A percentile compares a stretch with the other conserved stretches of the same genome.
These are phyloP conservation scores for Parnassius mnemosyne DNA, from an alignment of 2,888 invertebrate genomes.

Conservation along the genomic window DNA sequence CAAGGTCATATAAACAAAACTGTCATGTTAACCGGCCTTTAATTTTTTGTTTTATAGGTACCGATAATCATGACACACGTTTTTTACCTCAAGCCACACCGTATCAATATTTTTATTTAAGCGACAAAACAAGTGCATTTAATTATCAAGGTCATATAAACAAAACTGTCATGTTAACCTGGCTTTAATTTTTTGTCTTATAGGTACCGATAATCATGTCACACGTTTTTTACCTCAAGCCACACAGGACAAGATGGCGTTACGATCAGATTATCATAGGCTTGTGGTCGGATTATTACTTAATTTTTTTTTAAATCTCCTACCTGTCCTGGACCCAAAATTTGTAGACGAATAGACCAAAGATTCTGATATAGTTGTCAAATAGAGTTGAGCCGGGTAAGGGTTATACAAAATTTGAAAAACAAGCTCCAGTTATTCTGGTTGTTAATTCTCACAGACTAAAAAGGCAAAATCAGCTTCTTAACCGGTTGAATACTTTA, in stretches of 20 bases:
- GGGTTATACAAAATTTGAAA: not conserved
- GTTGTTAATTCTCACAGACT: slow-evolving; percentile 58
- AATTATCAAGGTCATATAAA: too few relatives aligned
- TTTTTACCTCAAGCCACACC: slow-evolving; percentile 76
- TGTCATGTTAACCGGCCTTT: slow-evolving; percentile 47
- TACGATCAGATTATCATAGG: slow-evolving; percentile 78
- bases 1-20: not conserved
- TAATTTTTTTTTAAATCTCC: slow-evolving; percentile 66
- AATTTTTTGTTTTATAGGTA: slow-evolving; percentile 55
- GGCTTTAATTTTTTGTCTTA: slow-evolving; percentile 49
- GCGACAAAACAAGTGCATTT: too few relatives aligned
- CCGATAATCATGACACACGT: slow-evolving; percentile 79
- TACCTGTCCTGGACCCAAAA: slow-evolving; percentile 70
- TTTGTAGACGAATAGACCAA: slow-evolving; percentile 54
- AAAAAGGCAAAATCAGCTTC: slow-evolving; percentile 75
- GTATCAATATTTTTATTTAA: too few relatives aligned
- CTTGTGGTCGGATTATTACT: slow-evolving; percentile 78
- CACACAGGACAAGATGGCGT: slow-evolving; percentile 80
- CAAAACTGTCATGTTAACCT: slow-evolving; percentile 45
- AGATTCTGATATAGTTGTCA: slow-evolving; percentile 54
- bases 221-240: slow-evolving; percentile 75
- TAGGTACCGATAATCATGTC: slow-evolving; percentile 76
- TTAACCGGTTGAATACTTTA: slow-evolving; percentile 77
- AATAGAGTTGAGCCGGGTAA: slow-evolving; percentile 39
- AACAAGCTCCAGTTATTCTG: slow-evolving; percentile 35